A percentile compares a stretch with the other conserved stretches of the same genome.
phyloP scores from a whole-genome alignment of 2,888 invertebrate species.

The Antitype chi region DNA sequence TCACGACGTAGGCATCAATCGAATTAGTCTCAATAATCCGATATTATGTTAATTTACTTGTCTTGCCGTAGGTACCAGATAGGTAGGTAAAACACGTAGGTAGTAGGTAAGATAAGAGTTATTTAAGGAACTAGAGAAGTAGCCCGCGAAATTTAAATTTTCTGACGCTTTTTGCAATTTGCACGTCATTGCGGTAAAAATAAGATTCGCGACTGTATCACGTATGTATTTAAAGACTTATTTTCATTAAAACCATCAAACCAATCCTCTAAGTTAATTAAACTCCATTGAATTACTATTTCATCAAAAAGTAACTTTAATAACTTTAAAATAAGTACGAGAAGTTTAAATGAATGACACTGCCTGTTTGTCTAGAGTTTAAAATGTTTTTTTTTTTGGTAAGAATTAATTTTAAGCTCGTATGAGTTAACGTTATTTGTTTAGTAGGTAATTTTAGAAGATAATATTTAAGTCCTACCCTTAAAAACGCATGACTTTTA shows the following conservation, averaged over 20 bases:
- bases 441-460: not conserved
- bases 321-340: not conserved
- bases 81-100: not conserved
- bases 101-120: too few relatives aligned
- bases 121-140: too few relatives aligned
- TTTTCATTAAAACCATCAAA: too few relatives aligned
- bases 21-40: conserved; percentile 37
- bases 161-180: too few relatives aligned
- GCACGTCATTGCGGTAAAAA: too few relatives aligned
- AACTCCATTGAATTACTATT: too few relatives aligned
- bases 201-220: too few relatives aligned
- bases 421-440: conserved; percentile 12
- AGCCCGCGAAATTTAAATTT: too few relatives aligned
- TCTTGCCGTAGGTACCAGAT: not conserved
- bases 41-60: conserved; percentile 34
- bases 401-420: not conserved
- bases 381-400: not conserved
- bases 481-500: conserved; percentile 21
- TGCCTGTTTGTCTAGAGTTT: conserved; percentile 1
- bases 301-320: too few relatives aligned
- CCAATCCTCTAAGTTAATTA: too few relatives aligned
- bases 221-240: too few relatives aligned
- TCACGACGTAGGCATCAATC: conserved; percentile 11
- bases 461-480: not conserved
- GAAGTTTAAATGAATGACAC: not conserved